Evolutionary conservation across 2,888 invertebrate species (phyloP), one percentile per base, ranked within the genome.

Genomic region (Erpobdella octoculata): DNA sequence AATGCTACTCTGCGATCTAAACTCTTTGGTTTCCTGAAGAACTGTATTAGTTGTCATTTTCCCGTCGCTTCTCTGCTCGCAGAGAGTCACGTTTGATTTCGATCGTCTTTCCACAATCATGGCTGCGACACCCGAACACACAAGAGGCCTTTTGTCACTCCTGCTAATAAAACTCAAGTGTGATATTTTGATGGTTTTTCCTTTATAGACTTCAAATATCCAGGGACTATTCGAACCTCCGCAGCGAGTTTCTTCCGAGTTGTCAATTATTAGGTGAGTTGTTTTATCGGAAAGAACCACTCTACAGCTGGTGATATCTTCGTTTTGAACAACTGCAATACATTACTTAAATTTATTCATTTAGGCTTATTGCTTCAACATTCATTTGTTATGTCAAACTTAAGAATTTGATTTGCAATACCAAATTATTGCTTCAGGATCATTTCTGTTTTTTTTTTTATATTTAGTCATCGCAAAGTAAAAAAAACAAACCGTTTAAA

Each of bases 141-240:
- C 53, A 6, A 53, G 53, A 53, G 53, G 53, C 15, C 28, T 53
- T 6, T 53, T 21, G 28, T 21, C 53, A 53, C 28, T 28, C 53
- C 21, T 15, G 4, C 21, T 8, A 15, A 28, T 25, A n/a, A 53
- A 53, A 53, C 21, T 53, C 1, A 53, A n/a, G 21, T 53, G 53
- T 21, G 53, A 25, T 15, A 53, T 28, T 53, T 28, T 21, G 28
- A 53, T 53, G 5, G 53, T 53, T n/a, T 53, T 21, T 0, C 69
- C 69, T 31, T 33, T 46, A 35, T 41, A 33, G 4, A 58, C 38
- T 33, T 58, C 58, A 33, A 69, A 53, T 25, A 21, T 33, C 69
- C 69, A 69, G 15, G 69, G 69, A 46, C 53, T 53, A 38, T 69
- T 48, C 21, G 35, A 35, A n/a, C 33, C 46, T 21, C 69, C 69